Conservation (phyloP, 2,888 invertebrate genomes). For the Empis livida region DNA sequence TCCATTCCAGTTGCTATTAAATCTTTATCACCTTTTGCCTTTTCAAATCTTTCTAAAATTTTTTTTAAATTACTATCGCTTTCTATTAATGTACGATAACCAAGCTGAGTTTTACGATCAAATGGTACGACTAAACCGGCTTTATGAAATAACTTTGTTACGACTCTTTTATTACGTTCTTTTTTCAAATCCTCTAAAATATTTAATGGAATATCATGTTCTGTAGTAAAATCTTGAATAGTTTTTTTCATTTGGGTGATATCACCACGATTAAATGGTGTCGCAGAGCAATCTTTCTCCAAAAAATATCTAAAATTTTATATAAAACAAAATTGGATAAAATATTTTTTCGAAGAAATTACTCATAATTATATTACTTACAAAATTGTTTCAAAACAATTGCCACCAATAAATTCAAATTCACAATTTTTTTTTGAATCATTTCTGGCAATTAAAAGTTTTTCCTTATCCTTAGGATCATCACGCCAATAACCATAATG, state of each 20-base stretch:
- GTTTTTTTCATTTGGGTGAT: slow-evolving; percentile 46
- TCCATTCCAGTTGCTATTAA: slow-evolving; percentile 49
- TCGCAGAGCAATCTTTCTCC: slow-evolving; percentile 24
- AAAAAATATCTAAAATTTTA: slow-evolving; percentile 18
- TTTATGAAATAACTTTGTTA: slow-evolving; percentile 63
- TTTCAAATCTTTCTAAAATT: slow-evolving; percentile 50
- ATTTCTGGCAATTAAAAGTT: slow-evolving; percentile 62
- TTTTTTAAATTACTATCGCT: slow-evolving; percentile 56
- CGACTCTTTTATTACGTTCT: slow-evolving; percentile 45
- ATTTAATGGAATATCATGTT: slow-evolving; percentile 45
- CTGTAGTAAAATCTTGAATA: slow-evolving; percentile 49
- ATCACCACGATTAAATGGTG: slow-evolving; percentile 50
- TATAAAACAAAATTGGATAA: background rate
- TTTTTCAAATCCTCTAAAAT: slow-evolving; percentile 45
- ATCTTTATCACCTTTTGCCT: slow-evolving; percentile 40
- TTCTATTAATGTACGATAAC: slow-evolving; percentile 65
- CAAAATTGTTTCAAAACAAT: slow-evolving; percentile 28
- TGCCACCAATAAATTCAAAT: slow-evolving; percentile 52
- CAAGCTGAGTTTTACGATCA: slow-evolving; percentile 64
- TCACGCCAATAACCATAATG: slow-evolving; percentile 90
- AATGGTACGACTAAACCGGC: slow-evolving; percentile 79
- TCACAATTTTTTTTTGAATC: slow-evolving; percentile 51
- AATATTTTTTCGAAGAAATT: too few species aligned
- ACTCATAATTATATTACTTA: slow-evolving; percentile 2
- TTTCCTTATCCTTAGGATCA: slow-evolving; percentile 57